Conservation (phyloP, 2,888 invertebrate species). For the Liodrosophila aerea region DNA sequence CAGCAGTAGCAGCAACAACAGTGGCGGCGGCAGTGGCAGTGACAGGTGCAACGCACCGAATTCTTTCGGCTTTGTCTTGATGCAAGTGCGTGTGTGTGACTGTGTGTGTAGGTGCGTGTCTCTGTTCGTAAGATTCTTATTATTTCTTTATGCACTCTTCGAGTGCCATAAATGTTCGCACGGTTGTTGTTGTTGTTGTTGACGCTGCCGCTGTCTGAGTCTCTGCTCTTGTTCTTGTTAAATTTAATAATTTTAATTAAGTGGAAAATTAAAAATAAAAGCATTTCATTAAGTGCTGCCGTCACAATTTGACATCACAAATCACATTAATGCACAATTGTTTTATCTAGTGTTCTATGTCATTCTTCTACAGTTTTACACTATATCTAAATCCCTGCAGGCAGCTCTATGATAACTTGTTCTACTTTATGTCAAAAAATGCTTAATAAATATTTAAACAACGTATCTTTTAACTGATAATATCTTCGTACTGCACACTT, state of each 20-base stretch:
- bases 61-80: constrained; percentile 19
- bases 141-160: constrained; percentile 58
- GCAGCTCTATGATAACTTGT: no score
- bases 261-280: constrained; percentile 9
- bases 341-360: constrained; percentile 2
- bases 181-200: constrained; percentile 23
- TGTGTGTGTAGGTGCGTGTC: constrained; percentile 15
- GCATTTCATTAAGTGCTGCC: constrained; percentile 6
- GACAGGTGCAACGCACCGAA: constrained; percentile 49
- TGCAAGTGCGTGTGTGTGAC: constrained; percentile 13
- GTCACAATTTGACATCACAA: constrained; percentile 15
- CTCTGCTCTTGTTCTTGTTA: constrained; percentile 16
- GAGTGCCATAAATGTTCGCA: constrained; percentile 66
- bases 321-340: background rate
- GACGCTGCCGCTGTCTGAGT: constrained; percentile 4
- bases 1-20: constrained; percentile 8
- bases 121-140: constrained; percentile 25
- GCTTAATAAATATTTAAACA: no score
- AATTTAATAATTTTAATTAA: constrained; percentile 20
- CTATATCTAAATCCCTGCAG: no score
- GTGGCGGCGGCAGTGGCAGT: constrained; percentile 19
- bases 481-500: background rate
- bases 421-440: no score
- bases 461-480: background rate
- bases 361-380: no score